Evolutionary conservation across 2,888 invertebrate genomes (phyloP), one percentile per base, ranked within the genome.

Genomic region (Rhodophaea formosa): DNA sequence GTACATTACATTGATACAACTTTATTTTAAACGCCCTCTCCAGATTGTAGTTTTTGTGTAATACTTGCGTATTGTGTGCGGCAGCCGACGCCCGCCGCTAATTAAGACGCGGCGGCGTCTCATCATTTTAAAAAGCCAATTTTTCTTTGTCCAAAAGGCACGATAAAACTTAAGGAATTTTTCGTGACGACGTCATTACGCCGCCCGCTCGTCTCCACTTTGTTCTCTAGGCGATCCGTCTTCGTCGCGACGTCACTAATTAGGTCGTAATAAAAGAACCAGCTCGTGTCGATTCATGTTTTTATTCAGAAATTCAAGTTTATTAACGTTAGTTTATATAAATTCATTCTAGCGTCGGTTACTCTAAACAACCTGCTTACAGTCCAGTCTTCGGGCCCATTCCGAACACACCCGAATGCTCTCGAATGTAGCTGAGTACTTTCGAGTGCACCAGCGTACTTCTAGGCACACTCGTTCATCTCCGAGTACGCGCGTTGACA

Each of bases 271-370:
- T 71, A 68, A 80, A 82, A 74, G 59, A 61, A 69, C 60, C 53
- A 51, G 46, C 57, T 62, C 63, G 58, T 39, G 65, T 72, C 74
- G 65, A 74, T 79, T 73, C 67, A 78, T 66, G 61, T 72, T 60
- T 79, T 86, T 88, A 88, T 87, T 88, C 72, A 79, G 84, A 88
- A 87, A 86, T 85, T 77, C 75, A 84, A 75, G 79, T 78, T 78
- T 68, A 73, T 80, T 83, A 85, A 84, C 77, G 75, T 81, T 80
- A 83, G 66, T 76, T 80, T 75, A 79, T 81, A 84, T 86, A 86
- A 86, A 86, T 84, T 85, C 83, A 82, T 84, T 77, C 81, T 84
- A 86, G 84, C 85, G 80, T 82, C 75, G 51, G 51, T 51, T 79
- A 69, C 69, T 77, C 80, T 84, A 84, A 79, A 82, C 84, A 81